These are phyloP conservation scores for Drosophila auraria DNA, from an alignment of 1,140 invertebrate genomes.

Conservation along the genomic window DNA sequence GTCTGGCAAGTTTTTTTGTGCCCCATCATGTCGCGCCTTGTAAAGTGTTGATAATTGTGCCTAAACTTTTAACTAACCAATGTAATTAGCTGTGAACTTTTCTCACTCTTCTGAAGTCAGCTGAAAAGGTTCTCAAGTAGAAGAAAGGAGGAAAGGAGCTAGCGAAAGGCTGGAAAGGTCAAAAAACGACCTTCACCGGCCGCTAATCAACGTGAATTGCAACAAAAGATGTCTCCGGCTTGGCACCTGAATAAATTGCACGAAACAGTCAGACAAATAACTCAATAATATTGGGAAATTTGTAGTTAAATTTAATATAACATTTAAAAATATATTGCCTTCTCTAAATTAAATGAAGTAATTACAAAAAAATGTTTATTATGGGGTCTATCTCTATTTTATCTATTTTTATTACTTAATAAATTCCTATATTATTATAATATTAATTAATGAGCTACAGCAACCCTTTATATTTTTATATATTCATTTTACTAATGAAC, in stretches of 20 bases:
- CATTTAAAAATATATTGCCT: neutral
- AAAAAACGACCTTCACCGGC: constrained; percentile 39
- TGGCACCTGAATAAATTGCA: constrained; percentile 4
- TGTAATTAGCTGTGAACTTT: constrained; percentile 68
- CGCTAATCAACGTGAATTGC: constrained; percentile 57
- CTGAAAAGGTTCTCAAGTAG: constrained; percentile 40
- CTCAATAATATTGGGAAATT: neutral
- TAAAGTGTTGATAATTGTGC: constrained; percentile 79
- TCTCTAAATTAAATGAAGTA: neutral
- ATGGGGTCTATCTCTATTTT: too few species aligned
- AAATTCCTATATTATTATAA: too few species aligned
- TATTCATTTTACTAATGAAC: neutral
- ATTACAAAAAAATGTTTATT: neutral
- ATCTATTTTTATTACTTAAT: too few species aligned
- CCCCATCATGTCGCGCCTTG: constrained; percentile 58
- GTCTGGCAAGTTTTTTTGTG: constrained; percentile 60
- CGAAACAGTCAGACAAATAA: constrained; percentile 7
- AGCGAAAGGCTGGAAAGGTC: neutral
- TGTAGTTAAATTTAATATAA: too few species aligned
- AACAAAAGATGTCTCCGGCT: constrained; percentile 36
- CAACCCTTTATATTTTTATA: too few species aligned
- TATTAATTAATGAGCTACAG: too few species aligned
- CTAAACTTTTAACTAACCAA: constrained; percentile 65
- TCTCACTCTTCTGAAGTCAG: constrained; percentile 46
- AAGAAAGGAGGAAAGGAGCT: neutral